A percentile compares a stretch with the other conserved stretches of the same genome.
Conservation (phyloP, 2,113 vertebrate species). For the Pelobates fuscus region DNA sequence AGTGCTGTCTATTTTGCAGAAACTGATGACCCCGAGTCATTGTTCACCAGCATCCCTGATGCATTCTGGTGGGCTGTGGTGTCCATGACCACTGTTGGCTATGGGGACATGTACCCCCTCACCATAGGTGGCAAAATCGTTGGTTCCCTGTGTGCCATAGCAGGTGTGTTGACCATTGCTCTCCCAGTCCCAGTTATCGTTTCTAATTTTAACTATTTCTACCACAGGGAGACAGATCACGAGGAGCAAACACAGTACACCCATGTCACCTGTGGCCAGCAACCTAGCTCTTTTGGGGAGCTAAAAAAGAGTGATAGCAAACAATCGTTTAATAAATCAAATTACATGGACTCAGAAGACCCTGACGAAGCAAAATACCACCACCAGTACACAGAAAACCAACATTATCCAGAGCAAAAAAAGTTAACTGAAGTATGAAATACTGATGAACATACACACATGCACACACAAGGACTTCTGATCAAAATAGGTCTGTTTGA, state of each 20-base stretch:
- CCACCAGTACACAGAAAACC: constrained; percentile 80
- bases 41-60: constrained; percentile 90
- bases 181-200: constrained; percentile 92
- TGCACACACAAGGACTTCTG: neutral
- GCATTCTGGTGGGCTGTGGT: constrained; percentile 98
- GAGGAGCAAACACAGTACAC: constrained; percentile 91
- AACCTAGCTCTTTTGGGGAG: constrained; percentile 72
- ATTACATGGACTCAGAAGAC: constrained; percentile 78
- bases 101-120: constrained; percentile 94
- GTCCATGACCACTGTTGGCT: constrained; percentile 94
- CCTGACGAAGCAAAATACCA: constrained; percentile 78
- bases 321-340: constrained; percentile 80
- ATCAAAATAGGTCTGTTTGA: neutral
- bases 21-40: constrained; percentile 84
- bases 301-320: constrained; percentile 77
- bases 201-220: constrained; percentile 98
- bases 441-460: constrained; percentile 23
- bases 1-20: constrained; percentile 96
- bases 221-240: constrained; percentile 91
- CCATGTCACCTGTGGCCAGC: constrained; percentile 90
- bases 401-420: constrained; percentile 75
- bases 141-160: constrained; percentile 91
- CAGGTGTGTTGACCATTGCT: constrained; percentile 90
- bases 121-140: constrained; percentile 96
- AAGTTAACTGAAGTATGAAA: constrained; percentile 88